Conservation (phyloP, 2,888 invertebrate species). For the Heliconius erato region DNA sequence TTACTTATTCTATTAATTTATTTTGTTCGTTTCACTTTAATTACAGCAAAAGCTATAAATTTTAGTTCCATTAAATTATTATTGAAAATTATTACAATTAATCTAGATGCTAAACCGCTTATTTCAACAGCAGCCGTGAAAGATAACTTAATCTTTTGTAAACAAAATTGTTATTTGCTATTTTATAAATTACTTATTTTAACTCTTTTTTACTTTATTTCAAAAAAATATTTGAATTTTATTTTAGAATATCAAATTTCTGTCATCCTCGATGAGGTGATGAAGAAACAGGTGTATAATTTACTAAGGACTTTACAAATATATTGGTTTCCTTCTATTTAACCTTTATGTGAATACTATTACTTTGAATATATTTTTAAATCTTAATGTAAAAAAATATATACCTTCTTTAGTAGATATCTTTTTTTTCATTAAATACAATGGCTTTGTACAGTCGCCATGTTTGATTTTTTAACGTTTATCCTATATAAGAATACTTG, state of each 20-base stretch:
- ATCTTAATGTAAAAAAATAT: too few species aligned
- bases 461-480: too few species aligned
- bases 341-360: background rate
- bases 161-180: slow-evolving; percentile 1
- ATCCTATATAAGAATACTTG: too few species aligned
- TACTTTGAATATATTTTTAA: background rate
- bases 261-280: background rate
- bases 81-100: slow-evolving; percentile 15
- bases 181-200: slow-evolving; percentile 6
- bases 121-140: slow-evolving; percentile 2
- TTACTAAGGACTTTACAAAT: background rate
- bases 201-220: background rate
- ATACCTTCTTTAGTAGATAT: too few species aligned
- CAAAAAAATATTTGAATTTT: background rate
- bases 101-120: slow-evolving; percentile 13
- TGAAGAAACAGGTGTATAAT: background rate
- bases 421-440: too few species aligned
- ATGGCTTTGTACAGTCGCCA: too few species aligned
- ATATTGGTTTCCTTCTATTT: background rate
- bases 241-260: background rate
- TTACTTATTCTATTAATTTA: background rate
- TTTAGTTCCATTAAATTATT: background rate
- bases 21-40: background rate
- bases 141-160: slow-evolving; percentile 17
- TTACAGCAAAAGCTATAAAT: background rate